These are phyloP conservation scores for Vanessa cardui DNA, from an alignment of 2,888 invertebrate species.

Conservation along the genomic window DNA sequence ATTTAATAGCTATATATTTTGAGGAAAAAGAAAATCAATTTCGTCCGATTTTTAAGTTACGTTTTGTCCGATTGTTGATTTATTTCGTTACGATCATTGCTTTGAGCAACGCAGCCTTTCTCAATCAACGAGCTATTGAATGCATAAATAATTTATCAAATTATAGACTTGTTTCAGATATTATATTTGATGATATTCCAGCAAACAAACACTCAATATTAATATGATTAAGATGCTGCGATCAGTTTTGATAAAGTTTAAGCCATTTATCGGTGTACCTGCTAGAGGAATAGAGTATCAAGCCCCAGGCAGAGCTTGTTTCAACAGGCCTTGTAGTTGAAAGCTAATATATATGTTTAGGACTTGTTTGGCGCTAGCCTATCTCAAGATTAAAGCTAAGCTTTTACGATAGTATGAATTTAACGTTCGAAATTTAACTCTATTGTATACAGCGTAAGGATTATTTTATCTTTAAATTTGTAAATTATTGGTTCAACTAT, in stretches of 20 bases:
- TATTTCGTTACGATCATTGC: too few species aligned
- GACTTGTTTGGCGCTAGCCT: slow-evolving; percentile 23
- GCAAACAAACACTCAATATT: too few species aligned
- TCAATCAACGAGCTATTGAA: too few species aligned
- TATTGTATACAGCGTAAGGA: background rate
- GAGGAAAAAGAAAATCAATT: too few species aligned
- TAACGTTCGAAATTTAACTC: background rate
- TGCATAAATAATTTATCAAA: too few species aligned
- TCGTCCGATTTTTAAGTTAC: too few species aligned
- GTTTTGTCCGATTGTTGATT: too few species aligned
- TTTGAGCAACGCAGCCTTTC: too few species aligned
- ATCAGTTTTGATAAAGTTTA: slow-evolving; percentile 6
- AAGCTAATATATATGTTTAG: slow-evolving; percentile 24
- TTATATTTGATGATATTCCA: too few species aligned
- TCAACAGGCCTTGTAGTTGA: slow-evolving; percentile 22
- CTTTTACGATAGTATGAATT: slow-evolving; percentile 6
- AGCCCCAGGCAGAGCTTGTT: slow-evolving; percentile 24
- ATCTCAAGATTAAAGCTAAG: slow-evolving; percentile 26
- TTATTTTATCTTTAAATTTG: background rate
- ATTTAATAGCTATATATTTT: too few species aligned
- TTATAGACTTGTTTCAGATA: too few species aligned
- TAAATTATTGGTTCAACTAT: background rate
- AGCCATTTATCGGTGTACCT: slow-evolving; percentile 11
- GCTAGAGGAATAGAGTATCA: slow-evolving; percentile 10
- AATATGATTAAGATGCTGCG: background rate